These are phyloP conservation scores for Pangasius krempfi DNA, from an alignment of 2,797 vertebrate genomes.

Conservation along the genomic window DNA sequence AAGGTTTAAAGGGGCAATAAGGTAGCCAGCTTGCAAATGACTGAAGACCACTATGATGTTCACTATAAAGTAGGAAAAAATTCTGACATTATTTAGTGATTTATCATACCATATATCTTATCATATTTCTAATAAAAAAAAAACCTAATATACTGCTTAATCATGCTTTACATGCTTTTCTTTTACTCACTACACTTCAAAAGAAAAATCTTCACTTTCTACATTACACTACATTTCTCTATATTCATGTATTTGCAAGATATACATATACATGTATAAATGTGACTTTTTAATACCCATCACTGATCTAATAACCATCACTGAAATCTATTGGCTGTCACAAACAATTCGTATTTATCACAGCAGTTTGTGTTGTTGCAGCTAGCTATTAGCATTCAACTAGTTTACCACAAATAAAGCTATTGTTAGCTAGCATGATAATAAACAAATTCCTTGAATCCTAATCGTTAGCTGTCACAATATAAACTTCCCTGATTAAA, in stretches of 20 bases:
- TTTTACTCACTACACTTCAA: background rate
- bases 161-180: background rate
- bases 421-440: background rate
- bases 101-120: background rate
- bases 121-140: background rate
- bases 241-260: background rate
- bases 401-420: background rate
- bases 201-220: background rate
- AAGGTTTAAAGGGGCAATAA: slow-evolving; percentile 18
- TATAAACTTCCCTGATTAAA: background rate
- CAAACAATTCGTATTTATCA: background rate
- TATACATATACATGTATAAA: too few relatives aligned
- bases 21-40: background rate
- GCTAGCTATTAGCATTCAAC: background rate
- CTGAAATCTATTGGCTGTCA: background rate
- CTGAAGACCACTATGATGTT: background rate
- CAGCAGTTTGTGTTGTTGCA: background rate
- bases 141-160: background rate
- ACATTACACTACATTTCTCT: background rate
- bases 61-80: background rate
- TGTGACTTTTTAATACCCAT: background rate
- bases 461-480: background rate
- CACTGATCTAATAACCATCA: background rate
- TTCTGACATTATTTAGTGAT: background rate
- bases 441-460: background rate